phyloP scores from a whole-genome alignment of 1,140 invertebrate species.

The Periplaneta americana region DNA sequence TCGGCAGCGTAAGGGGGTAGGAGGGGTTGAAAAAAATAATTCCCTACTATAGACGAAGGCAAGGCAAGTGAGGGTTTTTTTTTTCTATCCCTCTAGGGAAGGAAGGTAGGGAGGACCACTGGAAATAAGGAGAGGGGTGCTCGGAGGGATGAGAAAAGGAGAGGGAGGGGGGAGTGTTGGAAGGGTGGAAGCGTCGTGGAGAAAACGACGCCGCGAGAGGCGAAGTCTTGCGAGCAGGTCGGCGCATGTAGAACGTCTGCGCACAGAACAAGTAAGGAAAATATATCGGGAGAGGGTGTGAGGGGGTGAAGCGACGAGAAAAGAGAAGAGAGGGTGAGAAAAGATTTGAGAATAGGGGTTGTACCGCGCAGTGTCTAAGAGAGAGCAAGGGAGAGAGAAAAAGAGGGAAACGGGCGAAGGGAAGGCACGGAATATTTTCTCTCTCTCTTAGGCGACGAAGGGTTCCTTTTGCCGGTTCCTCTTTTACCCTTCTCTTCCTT shows the following conservation, averaged over 20 bases:
- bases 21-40: neutral
- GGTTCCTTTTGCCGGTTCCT: neutral
- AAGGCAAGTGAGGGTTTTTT: constrained; percentile 7
- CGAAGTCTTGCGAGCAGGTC: neutral
- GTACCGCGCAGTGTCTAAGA: constrained; percentile 10
- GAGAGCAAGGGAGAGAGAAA: neutral
- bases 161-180: neutral
- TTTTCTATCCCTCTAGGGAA: constrained; percentile 5
- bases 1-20: neutral
- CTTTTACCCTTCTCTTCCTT: neutral
- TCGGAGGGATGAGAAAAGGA: neutral
- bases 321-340: neutral
- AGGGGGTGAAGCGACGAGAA: neutral
- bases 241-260: neutral
- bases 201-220: constrained; percentile 9
- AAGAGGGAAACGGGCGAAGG: too few relatives aligned
- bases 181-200: constrained; percentile 7
- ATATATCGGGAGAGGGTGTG: neutral
- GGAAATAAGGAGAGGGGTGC: neutral
- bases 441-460: constrained; percentile 2
- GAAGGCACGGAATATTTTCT: too few relatives aligned
- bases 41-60: constrained; percentile 1
- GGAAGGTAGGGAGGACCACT: neutral
- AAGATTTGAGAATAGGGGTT: constrained; percentile 12
- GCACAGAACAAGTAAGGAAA: constrained; percentile 2